Evolutionary conservation across 35 echinoderm and acorn worm genomes (phyloP).

Genomic region (Ophiothrix spiculata): DNA sequence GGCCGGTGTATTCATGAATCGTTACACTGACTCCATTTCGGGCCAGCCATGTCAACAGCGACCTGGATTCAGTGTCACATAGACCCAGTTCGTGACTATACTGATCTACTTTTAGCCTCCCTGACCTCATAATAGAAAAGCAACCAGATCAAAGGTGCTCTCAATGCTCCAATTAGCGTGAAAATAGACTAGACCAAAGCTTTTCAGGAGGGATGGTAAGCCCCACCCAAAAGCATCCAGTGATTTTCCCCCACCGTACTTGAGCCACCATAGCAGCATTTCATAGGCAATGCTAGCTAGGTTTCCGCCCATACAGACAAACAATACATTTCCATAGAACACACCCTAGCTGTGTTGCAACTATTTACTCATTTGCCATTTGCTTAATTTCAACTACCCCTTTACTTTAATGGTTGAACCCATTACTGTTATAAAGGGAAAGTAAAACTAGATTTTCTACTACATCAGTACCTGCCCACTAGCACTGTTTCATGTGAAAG

Average conservation of each 20-base stretch:
- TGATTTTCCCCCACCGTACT: not conserved
- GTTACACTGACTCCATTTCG: constrained; percentile 55
- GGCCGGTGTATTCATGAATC: constrained; percentile 30
- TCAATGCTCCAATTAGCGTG: constrained; percentile 45
- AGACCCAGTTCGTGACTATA: constrained; percentile 54
- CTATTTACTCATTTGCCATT: not conserved
- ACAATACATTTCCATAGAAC: not conserved
- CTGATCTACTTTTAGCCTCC: constrained; percentile 58
- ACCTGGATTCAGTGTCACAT: constrained; percentile 30
- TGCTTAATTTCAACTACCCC: not conserved
- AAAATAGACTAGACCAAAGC: constrained; percentile 12
- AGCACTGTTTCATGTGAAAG: not conserved
- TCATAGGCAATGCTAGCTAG: not conserved
- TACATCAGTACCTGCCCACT: not conserved
- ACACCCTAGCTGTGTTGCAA: not conserved
- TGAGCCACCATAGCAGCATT: not conserved
- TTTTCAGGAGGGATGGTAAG: not conserved
- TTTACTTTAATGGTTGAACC: not conserved
- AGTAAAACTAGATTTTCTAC: not conserved
- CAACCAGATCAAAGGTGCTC: constrained; percentile 55
- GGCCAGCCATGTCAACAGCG: constrained; percentile 54
- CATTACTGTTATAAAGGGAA: not conserved
- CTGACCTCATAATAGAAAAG: constrained; percentile 56
- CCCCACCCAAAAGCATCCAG: constrained; percentile 6
- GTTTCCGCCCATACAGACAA: not conserved